Conservation (phyloP, 2,113 vertebrate species). For the Mandrillus leucophaeus region DNA sequence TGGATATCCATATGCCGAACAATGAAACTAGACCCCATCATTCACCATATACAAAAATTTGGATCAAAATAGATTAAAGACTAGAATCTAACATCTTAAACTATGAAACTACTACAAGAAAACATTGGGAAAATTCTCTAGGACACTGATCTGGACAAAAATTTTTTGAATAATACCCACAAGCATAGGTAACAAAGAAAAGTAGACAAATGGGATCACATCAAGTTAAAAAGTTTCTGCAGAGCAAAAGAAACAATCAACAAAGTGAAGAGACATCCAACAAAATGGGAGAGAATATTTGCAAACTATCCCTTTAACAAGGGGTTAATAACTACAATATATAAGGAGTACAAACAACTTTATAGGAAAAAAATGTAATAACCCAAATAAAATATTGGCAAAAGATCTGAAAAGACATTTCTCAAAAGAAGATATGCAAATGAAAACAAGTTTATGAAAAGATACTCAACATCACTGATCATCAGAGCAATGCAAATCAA, state of each 20-base stretch:
- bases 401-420: not conserved
- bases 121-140: not conserved
- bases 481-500: not conserved
- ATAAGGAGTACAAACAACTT: not conserved
- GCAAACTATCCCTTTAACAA: not conserved
- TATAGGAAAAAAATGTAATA: not conserved
- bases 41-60: not conserved
- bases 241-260: not conserved
- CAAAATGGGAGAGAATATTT: not conserved
- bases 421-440: not conserved
- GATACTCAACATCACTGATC: not conserved
- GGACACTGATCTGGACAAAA: not conserved
- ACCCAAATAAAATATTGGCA: not conserved
- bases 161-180: not conserved
- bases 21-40: not conserved
- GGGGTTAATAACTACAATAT: not conserved
- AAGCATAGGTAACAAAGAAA: not conserved
- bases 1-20: not conserved
- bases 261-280: not conserved
- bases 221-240: not conserved
- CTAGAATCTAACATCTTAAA: not conserved
- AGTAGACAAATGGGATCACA: not conserved
- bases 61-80: not conserved
- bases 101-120: not conserved
- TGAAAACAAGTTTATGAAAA: not conserved